Evolutionary conservation across 1,140 invertebrate species (phyloP).

Genomic region (Rhyacophila brunnea): DNA sequence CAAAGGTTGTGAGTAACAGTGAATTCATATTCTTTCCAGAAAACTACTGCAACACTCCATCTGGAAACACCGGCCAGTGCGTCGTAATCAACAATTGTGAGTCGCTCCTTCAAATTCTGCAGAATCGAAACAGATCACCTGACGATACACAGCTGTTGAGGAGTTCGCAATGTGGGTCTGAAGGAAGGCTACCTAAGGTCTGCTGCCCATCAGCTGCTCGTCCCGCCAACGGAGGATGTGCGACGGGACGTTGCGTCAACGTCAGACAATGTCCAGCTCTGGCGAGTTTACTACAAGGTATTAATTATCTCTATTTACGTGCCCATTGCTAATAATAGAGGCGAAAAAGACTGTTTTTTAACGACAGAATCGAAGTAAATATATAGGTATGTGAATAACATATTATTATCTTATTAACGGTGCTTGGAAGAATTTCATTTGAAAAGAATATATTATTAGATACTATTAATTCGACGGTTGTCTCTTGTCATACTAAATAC

Average conservation of each 20-base stretch:
- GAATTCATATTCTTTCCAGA: conserved; percentile 20
- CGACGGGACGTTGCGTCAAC: background rate
- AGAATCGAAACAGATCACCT: conserved; percentile 6
- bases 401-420: too few relatives aligned
- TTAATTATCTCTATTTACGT: too few relatives aligned
- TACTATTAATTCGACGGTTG: too few relatives aligned
- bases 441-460: too few relatives aligned
- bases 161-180: conserved; percentile 20
- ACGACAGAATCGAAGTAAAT: too few relatives aligned
- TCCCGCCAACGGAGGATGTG: background rate
- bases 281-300: too few relatives aligned
- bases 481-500: too few relatives aligned
- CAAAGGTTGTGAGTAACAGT: too few relatives aligned
- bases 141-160: conserved; percentile 17
- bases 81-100: conserved; percentile 16
- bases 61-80: conserved; percentile 12
- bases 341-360: too few relatives aligned
- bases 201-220: background rate
- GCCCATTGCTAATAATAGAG: too few relatives aligned
- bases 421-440: too few relatives aligned
- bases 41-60: conserved; percentile 17
- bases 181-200: background rate
- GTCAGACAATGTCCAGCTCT: background rate
- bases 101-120: conserved; percentile 7
- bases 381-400: too few relatives aligned